A percentile compares a stretch with the other conserved stretches of the same genome.
phyloP scores from a whole-genome alignment of 2,797 vertebrate species.

The Myotis findleyi region DNA sequence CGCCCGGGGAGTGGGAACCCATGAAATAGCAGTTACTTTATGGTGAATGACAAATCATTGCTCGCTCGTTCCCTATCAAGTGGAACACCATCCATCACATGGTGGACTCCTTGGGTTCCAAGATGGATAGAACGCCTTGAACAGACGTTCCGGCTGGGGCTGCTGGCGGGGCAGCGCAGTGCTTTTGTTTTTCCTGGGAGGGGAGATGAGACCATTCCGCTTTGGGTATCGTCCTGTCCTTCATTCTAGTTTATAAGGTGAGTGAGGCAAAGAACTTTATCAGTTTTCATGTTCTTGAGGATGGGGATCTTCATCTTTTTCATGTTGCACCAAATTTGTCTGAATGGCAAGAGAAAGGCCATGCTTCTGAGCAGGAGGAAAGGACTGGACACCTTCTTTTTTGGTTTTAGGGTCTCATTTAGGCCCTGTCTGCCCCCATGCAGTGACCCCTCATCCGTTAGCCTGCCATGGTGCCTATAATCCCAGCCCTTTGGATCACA shows the following conservation, averaged over 20 bases:
- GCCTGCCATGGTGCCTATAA: neutral
- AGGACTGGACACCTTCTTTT: neutral
- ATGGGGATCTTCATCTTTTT: neutral
- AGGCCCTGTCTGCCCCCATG: neutral
- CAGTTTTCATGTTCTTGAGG: neutral
- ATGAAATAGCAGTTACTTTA: slow-evolving; percentile 73
- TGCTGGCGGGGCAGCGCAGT: neutral
- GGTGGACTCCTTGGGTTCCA: slow-evolving; percentile 30
- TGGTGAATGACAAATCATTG: slow-evolving; percentile 67
- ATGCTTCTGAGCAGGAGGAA: neutral
- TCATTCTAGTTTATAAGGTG: slow-evolving; percentile 20
- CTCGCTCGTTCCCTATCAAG: slow-evolving; percentile 54
- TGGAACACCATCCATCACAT: neutral
- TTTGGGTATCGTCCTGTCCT: slow-evolving; percentile 56
- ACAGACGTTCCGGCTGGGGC: neutral
- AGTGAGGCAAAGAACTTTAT: neutral
- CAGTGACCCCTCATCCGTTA: neutral
- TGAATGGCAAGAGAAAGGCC: neutral
- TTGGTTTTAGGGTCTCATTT: neutral
- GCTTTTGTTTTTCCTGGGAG: neutral
- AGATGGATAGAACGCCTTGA: slow-evolving; percentile 50
- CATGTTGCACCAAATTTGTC: neutral
- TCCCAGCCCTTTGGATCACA: neutral
- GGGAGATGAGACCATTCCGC: slow-evolving; percentile 7
- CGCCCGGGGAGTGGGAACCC: neutral